Conservation (phyloP, 2,888 invertebrate species). For the Sylvicola fuscatus region DNA sequence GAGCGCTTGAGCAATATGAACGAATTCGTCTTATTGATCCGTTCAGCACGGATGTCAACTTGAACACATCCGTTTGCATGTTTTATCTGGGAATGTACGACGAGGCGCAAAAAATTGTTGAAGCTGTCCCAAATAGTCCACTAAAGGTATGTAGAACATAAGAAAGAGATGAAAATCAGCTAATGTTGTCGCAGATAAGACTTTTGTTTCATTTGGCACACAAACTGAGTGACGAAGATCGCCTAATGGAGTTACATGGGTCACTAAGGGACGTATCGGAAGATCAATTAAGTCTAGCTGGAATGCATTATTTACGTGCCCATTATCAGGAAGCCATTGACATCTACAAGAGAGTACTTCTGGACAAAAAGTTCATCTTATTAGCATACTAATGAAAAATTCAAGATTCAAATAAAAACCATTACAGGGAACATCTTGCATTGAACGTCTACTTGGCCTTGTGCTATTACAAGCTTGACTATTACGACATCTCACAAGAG, state of each 20-base stretch:
- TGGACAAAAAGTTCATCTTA: conserved; percentile 60
- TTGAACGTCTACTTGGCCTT: conserved; percentile 92
- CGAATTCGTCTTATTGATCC: conserved; percentile 30
- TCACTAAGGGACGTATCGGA: conserved; percentile 72
- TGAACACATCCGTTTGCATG: conserved; percentile 83
- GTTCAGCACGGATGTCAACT: conserved; percentile 34
- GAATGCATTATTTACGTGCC: conserved; percentile 85
- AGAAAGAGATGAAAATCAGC: conserved; percentile 33
- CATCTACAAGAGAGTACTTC: conserved; percentile 81
- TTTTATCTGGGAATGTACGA: conserved; percentile 70
- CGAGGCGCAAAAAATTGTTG: conserved; percentile 41
- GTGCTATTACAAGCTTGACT: conserved; percentile 96
- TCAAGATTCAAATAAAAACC: too few relatives aligned
- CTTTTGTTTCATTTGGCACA: conserved; percentile 84
- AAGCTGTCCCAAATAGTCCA: conserved; percentile 42
- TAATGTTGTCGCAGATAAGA: conserved; percentile 26
- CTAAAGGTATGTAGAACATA: conserved; percentile 55
- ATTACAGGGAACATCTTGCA: conserved; percentile 62
- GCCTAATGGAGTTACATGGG: conserved; percentile 65
- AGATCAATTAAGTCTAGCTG: conserved; percentile 88
- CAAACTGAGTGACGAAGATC: conserved; percentile 74
- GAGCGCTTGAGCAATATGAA: conserved; percentile 53
- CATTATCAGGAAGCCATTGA: conserved; percentile 99
- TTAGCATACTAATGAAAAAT: conserved; percentile 16
- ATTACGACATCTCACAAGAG: conserved; percentile 95